phyloP scores from a whole-genome alignment of 1,140 invertebrate genomes.

The Caerostris extrusa region DNA sequence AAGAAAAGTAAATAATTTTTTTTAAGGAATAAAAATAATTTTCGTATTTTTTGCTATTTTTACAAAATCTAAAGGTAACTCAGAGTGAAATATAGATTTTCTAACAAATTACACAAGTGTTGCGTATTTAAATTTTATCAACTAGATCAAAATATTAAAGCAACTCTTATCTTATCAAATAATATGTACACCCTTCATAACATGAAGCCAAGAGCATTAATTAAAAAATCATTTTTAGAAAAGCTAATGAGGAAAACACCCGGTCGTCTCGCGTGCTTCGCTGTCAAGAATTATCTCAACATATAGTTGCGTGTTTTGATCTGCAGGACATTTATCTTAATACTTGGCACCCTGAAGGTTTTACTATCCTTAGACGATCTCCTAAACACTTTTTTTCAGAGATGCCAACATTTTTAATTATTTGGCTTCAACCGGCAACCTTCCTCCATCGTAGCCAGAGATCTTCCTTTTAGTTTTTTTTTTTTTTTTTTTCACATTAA shows the following conservation, averaged over 20 bases:
- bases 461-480: constrained; percentile 29
- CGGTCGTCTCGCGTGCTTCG: background rate
- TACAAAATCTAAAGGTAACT: too few species aligned
- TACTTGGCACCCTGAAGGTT: constrained; percentile 9
- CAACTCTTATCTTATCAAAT: too few species aligned
- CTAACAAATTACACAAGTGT: too few species aligned
- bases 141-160: too few species aligned
- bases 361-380: constrained; percentile 46
- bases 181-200: background rate
- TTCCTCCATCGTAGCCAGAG: background rate
- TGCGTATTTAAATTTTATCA: too few species aligned
- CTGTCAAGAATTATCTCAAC: constrained; percentile 24
- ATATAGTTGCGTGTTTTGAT: constrained; percentile 21
- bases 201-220: background rate
- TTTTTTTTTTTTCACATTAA: constrained; percentile 36
- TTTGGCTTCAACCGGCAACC: background rate
- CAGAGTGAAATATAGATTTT: too few species aligned
- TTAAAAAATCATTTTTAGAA: constrained; percentile 3
- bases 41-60: too few species aligned
- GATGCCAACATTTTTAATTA: constrained; percentile 37
- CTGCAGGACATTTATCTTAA: constrained; percentile 10
- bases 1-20: too few species aligned
- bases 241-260: constrained; percentile 8
- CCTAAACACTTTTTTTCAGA: background rate
- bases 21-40: too few species aligned